phyloP scores from a whole-genome alignment of 2,888 invertebrate species.

The Panzeria rudis region DNA sequence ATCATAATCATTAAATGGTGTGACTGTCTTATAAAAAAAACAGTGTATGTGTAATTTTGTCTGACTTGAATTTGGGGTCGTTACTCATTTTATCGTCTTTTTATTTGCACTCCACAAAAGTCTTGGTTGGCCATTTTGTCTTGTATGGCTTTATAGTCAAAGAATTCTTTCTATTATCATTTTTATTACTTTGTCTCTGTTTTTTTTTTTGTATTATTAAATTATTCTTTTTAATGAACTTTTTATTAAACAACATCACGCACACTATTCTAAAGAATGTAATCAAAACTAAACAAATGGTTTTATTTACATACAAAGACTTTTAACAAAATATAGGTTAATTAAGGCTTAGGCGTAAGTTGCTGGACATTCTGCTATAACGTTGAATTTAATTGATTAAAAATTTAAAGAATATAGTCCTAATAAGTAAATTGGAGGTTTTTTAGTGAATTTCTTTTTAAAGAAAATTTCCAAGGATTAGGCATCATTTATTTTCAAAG shows the following conservation, averaged over 20 bases:
- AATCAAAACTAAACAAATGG: constrained; percentile 14
- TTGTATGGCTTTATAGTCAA: constrained; percentile 8
- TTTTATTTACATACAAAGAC: constrained; percentile 7
- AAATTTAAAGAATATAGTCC: neutral
- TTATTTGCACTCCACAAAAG: constrained; percentile 39
- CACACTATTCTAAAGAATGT: constrained; percentile 42
- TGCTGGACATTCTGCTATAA: neutral
- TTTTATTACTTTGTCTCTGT: neutral
- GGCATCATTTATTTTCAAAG: too few relatives aligned
- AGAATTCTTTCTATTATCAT: constrained; percentile 38
- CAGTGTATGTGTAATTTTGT: neutral
- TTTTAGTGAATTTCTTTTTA: too few relatives aligned
- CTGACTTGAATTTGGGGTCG: constrained; percentile 52
- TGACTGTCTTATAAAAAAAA: constrained; percentile 19
- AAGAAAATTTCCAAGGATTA: too few relatives aligned
- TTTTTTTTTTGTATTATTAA: constrained; percentile 35
- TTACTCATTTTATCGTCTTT: constrained; percentile 50
- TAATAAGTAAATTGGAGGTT: neutral
- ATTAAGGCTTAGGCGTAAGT: neutral
- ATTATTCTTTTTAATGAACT: constrained; percentile 40
- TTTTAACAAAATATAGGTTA: constrained; percentile 23
- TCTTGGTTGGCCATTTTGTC: constrained; percentile 1
- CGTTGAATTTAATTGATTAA: neutral
- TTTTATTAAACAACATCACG: constrained; percentile 50
- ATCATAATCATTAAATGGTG: constrained; percentile 25